A percentile compares a stretch with the other conserved stretches of the same genome.
These are phyloP conservation scores for Liopterus haemorrhoidalis DNA, from an alignment of 2,888 invertebrate species.

Conservation along the genomic window DNA sequence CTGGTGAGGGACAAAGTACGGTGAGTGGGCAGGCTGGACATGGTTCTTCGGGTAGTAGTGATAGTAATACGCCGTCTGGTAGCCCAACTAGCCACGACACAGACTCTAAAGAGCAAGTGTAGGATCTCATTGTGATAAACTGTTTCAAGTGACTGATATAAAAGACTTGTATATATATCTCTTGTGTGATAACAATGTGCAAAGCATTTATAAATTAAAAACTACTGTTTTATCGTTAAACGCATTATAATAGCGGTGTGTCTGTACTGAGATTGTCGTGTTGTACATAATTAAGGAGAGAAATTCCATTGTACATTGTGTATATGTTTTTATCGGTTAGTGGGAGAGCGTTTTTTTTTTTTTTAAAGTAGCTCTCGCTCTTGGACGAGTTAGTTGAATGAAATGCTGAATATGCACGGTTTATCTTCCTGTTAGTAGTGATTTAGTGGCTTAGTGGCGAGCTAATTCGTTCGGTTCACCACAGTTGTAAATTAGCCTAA, in stretches of 20 bases:
- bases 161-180: conserved; percentile 20
- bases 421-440: conserved; percentile 49
- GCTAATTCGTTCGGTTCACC: conserved; percentile 28
- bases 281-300: conserved; percentile 6
- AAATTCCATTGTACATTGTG: conserved; percentile 17
- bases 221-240: neutral
- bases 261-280: conserved; percentile 8
- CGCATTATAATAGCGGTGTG: neutral
- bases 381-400: conserved; percentile 35
- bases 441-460: conserved; percentile 39
- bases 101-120: conserved; percentile 23
- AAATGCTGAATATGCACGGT: conserved; percentile 49
- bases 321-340: conserved; percentile 15
- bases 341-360: too few relatives aligned
- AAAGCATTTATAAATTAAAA: conserved; percentile 28
- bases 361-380: too few relatives aligned
- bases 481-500: conserved; percentile 42
- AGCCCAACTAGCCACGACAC: conserved; percentile 22
- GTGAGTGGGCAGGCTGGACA: neutral
- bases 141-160: too few relatives aligned
- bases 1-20: conserved; percentile 1
- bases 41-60: conserved; percentile 14
- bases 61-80: conserved; percentile 18
- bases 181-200: conserved; percentile 34
- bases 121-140: too few relatives aligned